Base-by-base conservation (phyloP, 2,113 vertebrate genomes). In the Microtus pennsylvanicus region DNA sequence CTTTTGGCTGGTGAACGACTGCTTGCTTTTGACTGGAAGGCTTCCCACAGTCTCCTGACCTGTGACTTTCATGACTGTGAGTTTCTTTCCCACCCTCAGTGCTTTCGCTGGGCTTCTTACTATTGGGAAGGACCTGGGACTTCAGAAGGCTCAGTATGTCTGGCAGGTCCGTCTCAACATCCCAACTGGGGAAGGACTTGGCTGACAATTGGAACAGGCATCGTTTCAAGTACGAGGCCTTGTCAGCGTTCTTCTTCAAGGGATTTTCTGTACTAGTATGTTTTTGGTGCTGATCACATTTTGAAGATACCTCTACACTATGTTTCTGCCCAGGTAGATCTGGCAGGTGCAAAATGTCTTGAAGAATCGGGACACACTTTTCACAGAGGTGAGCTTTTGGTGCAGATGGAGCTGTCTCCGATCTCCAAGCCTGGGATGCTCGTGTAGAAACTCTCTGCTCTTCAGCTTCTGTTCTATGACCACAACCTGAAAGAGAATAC, bases 401-500 rank as follows among this genome's bases (percentile, higher is more conserved):
- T 28, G 17, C 69, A 8, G 63, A 21, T 11, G 14, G 33, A 85
- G 22, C 28, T 69, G 55, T 16, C 76, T 88, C 72, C 4, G 76
- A 47, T 82, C 24, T 72, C 52, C 58, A 24, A n/a, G 65, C 47
- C 50, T 76, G n/a, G 86, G 83, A 80, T 7, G 74, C 72, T 91
- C 47, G 45, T n/a, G 69, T 22, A 81, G 89, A 92, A 95, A 87
- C 33, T 35, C 38, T 74, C 26, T 61, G 63, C 11, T 72, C 88
- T 83, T 90, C 85, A 72, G 91, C 55, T 24, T 94, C 42, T 17
- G 9, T 58, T 92, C 80, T 70, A 91, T 95, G 91, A n/a, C 52
- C 65, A 72, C 88, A 93, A 89, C 76, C 96, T 97, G 91, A 77
- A 95, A 96, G 21, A 96, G 72, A 96, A 93, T 58, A 17, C 65